A percentile compares a stretch with the other conserved stretches of the same genome.
Conservation (phyloP, 2,113 vertebrate species). For the Terrapene triunguis region DNA sequence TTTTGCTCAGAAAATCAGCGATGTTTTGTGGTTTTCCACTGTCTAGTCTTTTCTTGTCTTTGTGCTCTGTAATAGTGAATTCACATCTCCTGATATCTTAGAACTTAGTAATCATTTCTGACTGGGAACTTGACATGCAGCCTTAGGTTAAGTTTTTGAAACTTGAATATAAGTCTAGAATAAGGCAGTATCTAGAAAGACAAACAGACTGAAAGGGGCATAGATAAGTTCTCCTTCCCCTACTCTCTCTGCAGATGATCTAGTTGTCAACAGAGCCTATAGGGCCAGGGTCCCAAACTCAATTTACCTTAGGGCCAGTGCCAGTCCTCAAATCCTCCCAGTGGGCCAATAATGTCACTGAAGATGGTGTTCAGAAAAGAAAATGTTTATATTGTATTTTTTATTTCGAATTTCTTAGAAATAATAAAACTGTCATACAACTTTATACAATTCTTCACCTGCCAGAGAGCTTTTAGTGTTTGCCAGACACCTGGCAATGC, state of each 20-base stretch:
- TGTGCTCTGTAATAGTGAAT: not conserved
- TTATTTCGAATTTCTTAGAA: too few relatives aligned
- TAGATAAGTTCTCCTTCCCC: not conserved
- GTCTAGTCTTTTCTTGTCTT: not conserved
- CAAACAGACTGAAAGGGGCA: not conserved
- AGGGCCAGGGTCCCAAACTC: not conserved
- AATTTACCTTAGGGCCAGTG: too few relatives aligned
- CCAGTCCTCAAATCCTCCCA: too few relatives aligned
- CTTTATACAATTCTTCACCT: too few relatives aligned
- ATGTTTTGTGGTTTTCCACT: not conserved
- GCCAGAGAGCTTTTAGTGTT: too few relatives aligned
- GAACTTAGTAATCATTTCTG: not conserved
- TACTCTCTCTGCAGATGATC: not conserved
- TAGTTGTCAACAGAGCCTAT: not conserved
- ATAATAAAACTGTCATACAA: too few relatives aligned
- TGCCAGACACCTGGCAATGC: too few relatives aligned
- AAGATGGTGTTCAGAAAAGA: too few relatives aligned
- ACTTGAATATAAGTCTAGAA: not conserved
- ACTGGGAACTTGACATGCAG: not conserved
- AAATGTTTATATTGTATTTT: too few relatives aligned
- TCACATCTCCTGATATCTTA: not conserved
- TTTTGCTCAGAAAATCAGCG: not conserved
- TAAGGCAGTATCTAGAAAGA: not conserved
- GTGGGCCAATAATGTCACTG: too few relatives aligned
- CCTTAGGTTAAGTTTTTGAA: not conserved